Conservation (phyloP, 2,888 invertebrate genomes). For the Anoncus sp. region DNA sequence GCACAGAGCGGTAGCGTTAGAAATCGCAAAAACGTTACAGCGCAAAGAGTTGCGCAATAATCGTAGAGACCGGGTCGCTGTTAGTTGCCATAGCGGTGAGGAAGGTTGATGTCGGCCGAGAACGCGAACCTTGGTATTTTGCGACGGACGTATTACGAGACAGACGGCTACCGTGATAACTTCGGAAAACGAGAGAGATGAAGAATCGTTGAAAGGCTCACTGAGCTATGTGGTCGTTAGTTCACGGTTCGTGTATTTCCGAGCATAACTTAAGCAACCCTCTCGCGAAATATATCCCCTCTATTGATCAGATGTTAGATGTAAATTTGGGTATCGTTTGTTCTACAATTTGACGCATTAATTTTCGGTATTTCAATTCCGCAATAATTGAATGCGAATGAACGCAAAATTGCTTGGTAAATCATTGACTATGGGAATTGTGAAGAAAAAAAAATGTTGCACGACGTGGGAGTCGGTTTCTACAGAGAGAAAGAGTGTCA, state of each 20-base stretch:
- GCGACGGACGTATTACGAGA: conserved; percentile 35
- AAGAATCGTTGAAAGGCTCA: conserved; percentile 35
- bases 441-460: conserved; percentile 41
- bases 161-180: too few relatives aligned
- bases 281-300: neutral
- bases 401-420: conserved; percentile 24
- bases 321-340: neutral
- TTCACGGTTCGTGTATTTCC: conserved; percentile 37
- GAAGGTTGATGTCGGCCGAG: conserved; percentile 45
- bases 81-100: conserved; percentile 30
- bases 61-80: conserved; percentile 38
- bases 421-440: conserved; percentile 36
- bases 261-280: conserved; percentile 21
- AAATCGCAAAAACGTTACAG: conserved; percentile 56
- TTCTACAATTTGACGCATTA: too few relatives aligned
- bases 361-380: conserved; percentile 30
- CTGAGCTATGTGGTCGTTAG: conserved; percentile 17
- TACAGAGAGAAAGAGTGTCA: neutral
- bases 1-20: conserved; percentile 29
- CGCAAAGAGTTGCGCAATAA: conserved; percentile 49
- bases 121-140: conserved; percentile 60
- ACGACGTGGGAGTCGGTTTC: conserved; percentile 16
- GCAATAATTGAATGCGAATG: conserved; percentile 30
- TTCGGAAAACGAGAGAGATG: conserved; percentile 4
- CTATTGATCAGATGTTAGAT: neutral